Base-by-base conservation (phyloP, 2,888 invertebrate species). In the Cosmopolites sordidus region DNA sequence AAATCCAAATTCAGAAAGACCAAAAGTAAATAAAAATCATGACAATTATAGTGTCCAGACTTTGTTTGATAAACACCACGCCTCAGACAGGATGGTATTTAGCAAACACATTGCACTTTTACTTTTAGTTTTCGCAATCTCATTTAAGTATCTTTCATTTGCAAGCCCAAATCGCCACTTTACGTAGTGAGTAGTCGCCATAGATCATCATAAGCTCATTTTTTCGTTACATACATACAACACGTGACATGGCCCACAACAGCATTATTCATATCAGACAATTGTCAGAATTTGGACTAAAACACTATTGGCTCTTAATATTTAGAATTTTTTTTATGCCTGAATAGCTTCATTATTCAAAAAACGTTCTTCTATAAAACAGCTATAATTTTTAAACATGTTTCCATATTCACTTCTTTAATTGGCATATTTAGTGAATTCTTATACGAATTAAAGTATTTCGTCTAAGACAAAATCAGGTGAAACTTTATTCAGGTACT, bases 21-120 rank as follows among this genome's bases (percentile, higher is more conserved):
- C 43, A 60, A 60, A 57, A 58, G 58, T 55, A 58, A 70, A 69
- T 70, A 69, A 72, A 73, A 66, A 73, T 74, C 74, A 74, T 70
- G 73, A 74, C 74, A 74, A 72, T 74, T 74, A 74, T 73, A 71
- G 74, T 74, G 73, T 73, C 69, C 64, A 69, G 71, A 73, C 73
- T 70, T 65, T 58, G 60, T 64, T 61, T 63, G 66, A 63, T 62
- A 45, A 60, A 59, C 56, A 58, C 58, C 61, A 54, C 29, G 49
- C 53, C 44, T 47, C 33, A 18, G 27, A 16, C 29, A 37, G 46
- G 57, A 54, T 57, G 61, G 56, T 61, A 52, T 61, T 62, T 56
- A 62, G 62, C 64, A 64, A 63, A 60, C 61, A 60, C 60, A 52
- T 58, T 66, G 62, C 65, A 63, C 64, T 60, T 22, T 62, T 62